A percentile compares a stretch with the other conserved stretches of the same genome.
phyloP scores from a whole-genome alignment of 2,888 invertebrate genomes.

The Rotaria socialis region DNA sequence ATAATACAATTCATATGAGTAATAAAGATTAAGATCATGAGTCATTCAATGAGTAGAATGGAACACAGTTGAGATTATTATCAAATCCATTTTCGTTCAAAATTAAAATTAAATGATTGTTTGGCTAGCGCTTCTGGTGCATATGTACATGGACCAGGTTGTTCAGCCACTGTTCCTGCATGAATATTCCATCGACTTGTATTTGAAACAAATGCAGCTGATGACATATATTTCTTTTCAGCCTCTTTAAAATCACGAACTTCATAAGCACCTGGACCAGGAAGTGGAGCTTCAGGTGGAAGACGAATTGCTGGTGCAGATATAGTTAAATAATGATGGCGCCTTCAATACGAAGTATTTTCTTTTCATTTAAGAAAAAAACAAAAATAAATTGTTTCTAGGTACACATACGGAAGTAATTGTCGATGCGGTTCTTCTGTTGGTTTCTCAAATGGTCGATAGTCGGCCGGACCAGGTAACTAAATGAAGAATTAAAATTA shows the following conservation, averaged over 20 bases:
- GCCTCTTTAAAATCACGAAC: constrained; percentile 54
- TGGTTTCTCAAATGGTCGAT: constrained; percentile 49
- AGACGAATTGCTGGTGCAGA: constrained; percentile 59
- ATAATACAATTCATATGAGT: background rate
- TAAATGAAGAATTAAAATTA: constrained; percentile 47
- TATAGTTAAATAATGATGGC: constrained; percentile 58
- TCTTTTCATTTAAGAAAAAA: background rate
- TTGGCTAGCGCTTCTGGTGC: constrained; percentile 43
- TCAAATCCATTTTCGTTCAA: constrained; percentile 45
- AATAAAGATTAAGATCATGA: background rate
- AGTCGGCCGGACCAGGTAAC: constrained; percentile 57
- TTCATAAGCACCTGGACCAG: constrained; percentile 53
- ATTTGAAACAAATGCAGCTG: constrained; percentile 57
- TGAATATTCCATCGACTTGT: constrained; percentile 53
- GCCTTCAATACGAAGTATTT: constrained; percentile 50
- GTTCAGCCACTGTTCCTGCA: background rate
- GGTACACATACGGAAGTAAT: constrained; percentile 54
- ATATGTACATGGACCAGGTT: constrained; percentile 48
- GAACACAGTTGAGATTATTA: background rate
- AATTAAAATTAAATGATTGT: constrained; percentile 45
- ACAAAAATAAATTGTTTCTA: background rate
- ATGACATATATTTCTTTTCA: constrained; percentile 57
- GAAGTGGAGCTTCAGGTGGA: constrained; percentile 53
- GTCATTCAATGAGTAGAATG: background rate
- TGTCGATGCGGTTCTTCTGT: constrained; percentile 49